Percentiles rank a stretch among this genome's conserved stretches.
Conservation (phyloP, 30 jellyfish, hydroid and myxozoan species). For the Aurelia coerulea region DNA sequence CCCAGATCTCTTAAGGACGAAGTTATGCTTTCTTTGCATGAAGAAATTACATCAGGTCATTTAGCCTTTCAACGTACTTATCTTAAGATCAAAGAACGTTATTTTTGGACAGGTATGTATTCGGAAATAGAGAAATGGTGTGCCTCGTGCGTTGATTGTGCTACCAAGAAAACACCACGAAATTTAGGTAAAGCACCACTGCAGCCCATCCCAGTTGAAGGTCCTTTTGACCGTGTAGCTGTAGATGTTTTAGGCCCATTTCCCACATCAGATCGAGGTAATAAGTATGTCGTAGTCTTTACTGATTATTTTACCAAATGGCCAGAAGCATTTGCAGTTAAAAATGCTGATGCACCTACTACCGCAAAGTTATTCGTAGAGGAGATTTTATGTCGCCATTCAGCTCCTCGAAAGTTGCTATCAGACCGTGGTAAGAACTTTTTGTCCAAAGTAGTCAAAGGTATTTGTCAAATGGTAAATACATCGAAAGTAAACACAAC, state of each 20-base stretch:
- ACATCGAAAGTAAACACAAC: conserved; percentile 35
- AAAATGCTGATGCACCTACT: conserved; percentile 48
- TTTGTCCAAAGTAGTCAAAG: conserved; percentile 57
- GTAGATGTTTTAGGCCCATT: conserved; percentile 77
- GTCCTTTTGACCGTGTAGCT: conserved; percentile 70
- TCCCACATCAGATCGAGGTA: conserved; percentile 65
- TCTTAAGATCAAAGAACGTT: conserved; percentile 21
- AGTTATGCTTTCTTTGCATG: conserved; percentile 54
- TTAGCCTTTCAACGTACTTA: conserved; percentile 36
- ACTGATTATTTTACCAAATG: conserved; percentile 52
- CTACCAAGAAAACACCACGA: conserved; percentile 19
- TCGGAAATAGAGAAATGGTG: conserved; percentile 55
- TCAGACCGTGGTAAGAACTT: conserved; percentile 72
- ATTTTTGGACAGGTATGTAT: conserved; percentile 69
- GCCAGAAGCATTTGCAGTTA: conserved; percentile 78
- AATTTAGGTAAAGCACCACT: conserved; percentile 40
- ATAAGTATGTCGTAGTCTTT: conserved; percentile 48
- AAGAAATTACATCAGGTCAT: conserved; percentile 64
- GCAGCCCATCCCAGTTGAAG: conserved; percentile 70
- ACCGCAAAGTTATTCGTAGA: conserved; percentile 60
- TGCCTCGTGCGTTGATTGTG: conserved; percentile 69
- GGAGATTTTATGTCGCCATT: conserved; percentile 66
- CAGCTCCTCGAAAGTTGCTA: conserved; percentile 51
- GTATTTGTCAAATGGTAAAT: conserved; percentile 38
- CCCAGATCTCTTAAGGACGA: conserved; percentile 64